Evolutionary conservation across 1,140 invertebrate genomes (phyloP).

Genomic region (Mizuhopecten yessoensis): DNA sequence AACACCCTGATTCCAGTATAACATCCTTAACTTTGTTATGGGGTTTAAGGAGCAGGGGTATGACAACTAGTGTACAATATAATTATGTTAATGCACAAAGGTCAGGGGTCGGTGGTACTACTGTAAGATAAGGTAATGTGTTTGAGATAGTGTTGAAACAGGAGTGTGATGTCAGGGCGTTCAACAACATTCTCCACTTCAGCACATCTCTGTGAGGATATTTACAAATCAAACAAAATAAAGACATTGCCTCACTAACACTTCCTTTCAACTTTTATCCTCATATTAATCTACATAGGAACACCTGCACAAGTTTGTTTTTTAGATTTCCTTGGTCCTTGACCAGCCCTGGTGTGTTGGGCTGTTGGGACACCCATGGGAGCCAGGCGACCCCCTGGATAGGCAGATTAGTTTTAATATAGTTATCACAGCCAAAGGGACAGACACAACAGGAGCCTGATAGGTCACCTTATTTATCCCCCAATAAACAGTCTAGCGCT

Average conservation of each 20-base stretch:
- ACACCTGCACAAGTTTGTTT: conserved; percentile 38
- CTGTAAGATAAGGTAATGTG: too few species aligned
- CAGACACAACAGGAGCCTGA: not conserved
- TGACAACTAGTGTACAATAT: too few species aligned
- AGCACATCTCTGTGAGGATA: not conserved
- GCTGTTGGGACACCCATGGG: not conserved
- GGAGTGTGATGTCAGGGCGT: not conserved
- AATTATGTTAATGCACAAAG: too few species aligned
- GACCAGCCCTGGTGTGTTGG: not conserved
- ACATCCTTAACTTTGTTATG: too few species aligned
- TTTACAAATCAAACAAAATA: not conserved
- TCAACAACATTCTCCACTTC: not conserved
- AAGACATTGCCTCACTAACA: not conserved
- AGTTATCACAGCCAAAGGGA: conserved; percentile 37
- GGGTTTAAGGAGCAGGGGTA: too few species aligned
- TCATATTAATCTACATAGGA: not conserved
- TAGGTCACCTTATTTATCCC: conserved; percentile 1
- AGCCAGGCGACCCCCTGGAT: not conserved
- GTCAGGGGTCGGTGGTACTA: too few species aligned
- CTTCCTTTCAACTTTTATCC: conserved; percentile 25
- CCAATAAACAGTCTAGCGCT: not conserved
- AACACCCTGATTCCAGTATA: too few species aligned
- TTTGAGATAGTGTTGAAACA: too few species aligned
- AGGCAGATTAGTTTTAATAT: conserved; percentile 8
- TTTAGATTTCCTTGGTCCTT: conserved; percentile 27